phyloP scores from a whole-genome alignment of 1,140 invertebrate species.

The Bombus fervidus region DNA sequence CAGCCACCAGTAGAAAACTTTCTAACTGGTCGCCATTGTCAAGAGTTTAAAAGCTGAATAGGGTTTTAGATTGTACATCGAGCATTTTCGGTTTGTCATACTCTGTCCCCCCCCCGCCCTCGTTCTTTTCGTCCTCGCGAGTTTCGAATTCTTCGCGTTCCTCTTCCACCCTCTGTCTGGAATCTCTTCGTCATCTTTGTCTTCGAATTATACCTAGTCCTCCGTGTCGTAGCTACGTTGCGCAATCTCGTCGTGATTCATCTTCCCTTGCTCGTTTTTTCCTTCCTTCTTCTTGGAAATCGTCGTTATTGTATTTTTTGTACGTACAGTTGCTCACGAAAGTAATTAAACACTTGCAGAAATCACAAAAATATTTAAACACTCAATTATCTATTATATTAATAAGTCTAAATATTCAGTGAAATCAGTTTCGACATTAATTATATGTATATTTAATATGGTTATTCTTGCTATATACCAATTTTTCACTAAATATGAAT shows the following conservation, averaged over 20 bases:
- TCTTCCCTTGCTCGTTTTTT: not conserved
- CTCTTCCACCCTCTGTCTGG: constrained; percentile 15
- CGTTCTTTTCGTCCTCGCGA: constrained; percentile 47
- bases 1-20: constrained; percentile 72
- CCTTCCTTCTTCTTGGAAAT: not conserved
- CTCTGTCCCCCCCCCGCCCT: constrained; percentile 44
- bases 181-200: constrained; percentile 15
- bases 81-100: constrained; percentile 78
- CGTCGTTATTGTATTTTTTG: not conserved
- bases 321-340: not conserved
- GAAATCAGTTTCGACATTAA: too few species aligned
- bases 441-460: too few species aligned
- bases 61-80: constrained; percentile 80
- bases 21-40: constrained; percentile 79
- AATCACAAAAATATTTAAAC: too few species aligned
- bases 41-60: constrained; percentile 82
- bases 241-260: constrained; percentile 10
- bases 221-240: constrained; percentile 23
- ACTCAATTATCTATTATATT: too few species aligned
- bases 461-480: too few species aligned
- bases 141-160: constrained; percentile 73
- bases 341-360: not conserved
- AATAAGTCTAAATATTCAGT: too few species aligned
- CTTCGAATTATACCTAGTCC: constrained; percentile 1
- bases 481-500: too few species aligned